Evolutionary conservation across 2,113 vertebrate species (phyloP), one percentile per base, ranked within the genome.

Genomic region (Pleuronectes platessa): DNA sequence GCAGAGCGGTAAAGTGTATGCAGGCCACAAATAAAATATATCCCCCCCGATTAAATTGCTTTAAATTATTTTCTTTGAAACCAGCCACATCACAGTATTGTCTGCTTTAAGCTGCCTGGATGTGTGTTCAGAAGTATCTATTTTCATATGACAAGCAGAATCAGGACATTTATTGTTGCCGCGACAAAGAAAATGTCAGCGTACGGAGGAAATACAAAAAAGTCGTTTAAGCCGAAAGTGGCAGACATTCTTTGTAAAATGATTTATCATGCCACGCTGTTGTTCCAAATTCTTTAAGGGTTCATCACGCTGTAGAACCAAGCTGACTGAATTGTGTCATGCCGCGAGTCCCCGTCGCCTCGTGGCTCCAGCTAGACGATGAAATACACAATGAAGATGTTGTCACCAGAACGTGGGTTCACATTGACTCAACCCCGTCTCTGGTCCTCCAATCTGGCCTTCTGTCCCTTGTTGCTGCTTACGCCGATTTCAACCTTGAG

Each of bases 241-340:
- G 85, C 79, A 84, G 56, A 58, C 23, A 7, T 66, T 84, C 71
- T 78, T 74, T 69, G 61, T 72, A 69, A 86, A 82, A 79, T 24
- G 61, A 89, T 83, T 90, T 90, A 88, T 88, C 78, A 65, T 77
- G 82, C 85, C 79, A 75, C 35, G 42, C 64, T 64, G 78, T 75
- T 86, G 86, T 75, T 91, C 74, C 74, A 83, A 66, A 85, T 90
- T 85, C 74, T 76, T 82, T 84, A 71, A 71, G 64, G 73, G 82
- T 85, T 88, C 56, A 78, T 84, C 64, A 64, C 65, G 85, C 76
- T 84, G 61, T 79, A 85, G 89, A 58, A 78, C 67, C 71, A 84
- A 80, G 85, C 76, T 89, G 88, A 90, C 88, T 92, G 90, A 93
- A 90, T 89, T 61, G 88, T 90, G 91, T 93, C 87, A 85, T 56